Conservation (phyloP, 2,113 vertebrate species). For the Pionites leucogaster region DNA sequence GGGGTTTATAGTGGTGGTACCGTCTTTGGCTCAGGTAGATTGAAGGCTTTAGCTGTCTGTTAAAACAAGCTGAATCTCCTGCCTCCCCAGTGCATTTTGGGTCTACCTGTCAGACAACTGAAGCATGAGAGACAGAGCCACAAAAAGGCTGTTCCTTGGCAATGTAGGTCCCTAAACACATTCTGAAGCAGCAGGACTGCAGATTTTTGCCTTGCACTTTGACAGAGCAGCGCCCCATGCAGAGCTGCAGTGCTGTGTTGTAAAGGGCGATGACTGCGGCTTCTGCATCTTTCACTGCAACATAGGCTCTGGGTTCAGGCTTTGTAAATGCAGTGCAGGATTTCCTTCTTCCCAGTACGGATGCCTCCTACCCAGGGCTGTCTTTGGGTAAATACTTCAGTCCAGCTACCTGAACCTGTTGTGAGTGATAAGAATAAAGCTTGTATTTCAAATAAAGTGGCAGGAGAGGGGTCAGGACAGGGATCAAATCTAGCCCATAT, state of each 20-base stretch:
- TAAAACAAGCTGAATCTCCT: background rate
- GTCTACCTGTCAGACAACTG: background rate
- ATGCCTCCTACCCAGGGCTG: background rate
- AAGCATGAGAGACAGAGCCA: background rate
- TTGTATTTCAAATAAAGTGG: background rate
- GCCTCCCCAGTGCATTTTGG: background rate
- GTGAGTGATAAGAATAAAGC: background rate
- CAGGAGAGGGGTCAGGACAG: background rate
- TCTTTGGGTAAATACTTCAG: background rate
- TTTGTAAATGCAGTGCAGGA: background rate
- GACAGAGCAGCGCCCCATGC: background rate
- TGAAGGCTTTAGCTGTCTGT: background rate
- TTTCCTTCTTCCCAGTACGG: background rate
- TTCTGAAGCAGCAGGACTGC: background rate
- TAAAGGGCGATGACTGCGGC: fast-evolving
- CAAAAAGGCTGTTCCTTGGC: background rate
- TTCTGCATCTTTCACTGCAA: background rate
- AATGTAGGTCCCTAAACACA: fast-evolving
- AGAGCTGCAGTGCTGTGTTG: background rate
- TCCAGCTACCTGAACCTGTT: background rate
- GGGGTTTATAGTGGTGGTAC: background rate
- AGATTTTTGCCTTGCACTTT: background rate
- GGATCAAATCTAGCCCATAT: background rate
- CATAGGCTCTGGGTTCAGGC: background rate
- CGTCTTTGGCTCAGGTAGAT: background rate